These are phyloP conservation scores for Aulostomus chinensis DNA, from an alignment of 2,797 vertebrate genomes.

Conservation along the genomic window DNA sequence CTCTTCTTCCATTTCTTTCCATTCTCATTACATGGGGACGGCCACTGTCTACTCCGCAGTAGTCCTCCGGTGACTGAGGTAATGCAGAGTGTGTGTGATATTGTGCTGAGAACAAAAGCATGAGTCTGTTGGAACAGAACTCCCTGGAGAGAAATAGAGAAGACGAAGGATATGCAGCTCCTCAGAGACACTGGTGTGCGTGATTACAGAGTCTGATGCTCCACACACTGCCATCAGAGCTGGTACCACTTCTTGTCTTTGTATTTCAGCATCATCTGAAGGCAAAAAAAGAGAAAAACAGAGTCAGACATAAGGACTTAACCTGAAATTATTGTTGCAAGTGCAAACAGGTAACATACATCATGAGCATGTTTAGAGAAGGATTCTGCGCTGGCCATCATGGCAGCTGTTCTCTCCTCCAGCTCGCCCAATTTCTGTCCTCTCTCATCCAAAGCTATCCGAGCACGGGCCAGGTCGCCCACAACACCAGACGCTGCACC, in stretches of 20 bases:
- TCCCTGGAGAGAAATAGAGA: conserved; percentile 78
- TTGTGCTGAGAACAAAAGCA: conserved; percentile 85
- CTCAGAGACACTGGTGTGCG: conserved; percentile 69
- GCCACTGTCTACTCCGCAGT: conserved; percentile 77
- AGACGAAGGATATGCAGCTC: conserved; percentile 69
- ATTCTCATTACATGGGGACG: conserved; percentile 21
- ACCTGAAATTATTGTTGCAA: too few species aligned
- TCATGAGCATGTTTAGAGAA: conserved; percentile 98
- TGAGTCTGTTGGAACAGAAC: conserved; percentile 71
- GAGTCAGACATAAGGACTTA: not conserved
- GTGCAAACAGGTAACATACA: conserved; percentile 60
- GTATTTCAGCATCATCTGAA: conserved; percentile 97
- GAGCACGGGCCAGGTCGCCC: conserved; percentile 91
- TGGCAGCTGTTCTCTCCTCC: conserved; percentile 94
- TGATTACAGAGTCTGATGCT: conserved; percentile 59
- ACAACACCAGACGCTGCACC: conserved; percentile 94
- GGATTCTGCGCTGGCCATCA: conserved; percentile 94
- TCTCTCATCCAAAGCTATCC: conserved; percentile 94
- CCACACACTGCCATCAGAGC: conserved; percentile 85
- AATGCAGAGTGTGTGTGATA: conserved; percentile 82
- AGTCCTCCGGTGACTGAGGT: conserved; percentile 82
- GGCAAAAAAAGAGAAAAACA: conserved; percentile 3
- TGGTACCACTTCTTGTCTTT: conserved; percentile 99
- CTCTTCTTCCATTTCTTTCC: conserved; percentile 50
- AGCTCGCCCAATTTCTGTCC: conserved; percentile 95